Percentiles rank a stretch among this genome's conserved stretches.
Evolutionary conservation across 2,888 invertebrate genomes (phyloP).

Genomic region (Ennomos fuscantarius): DNA sequence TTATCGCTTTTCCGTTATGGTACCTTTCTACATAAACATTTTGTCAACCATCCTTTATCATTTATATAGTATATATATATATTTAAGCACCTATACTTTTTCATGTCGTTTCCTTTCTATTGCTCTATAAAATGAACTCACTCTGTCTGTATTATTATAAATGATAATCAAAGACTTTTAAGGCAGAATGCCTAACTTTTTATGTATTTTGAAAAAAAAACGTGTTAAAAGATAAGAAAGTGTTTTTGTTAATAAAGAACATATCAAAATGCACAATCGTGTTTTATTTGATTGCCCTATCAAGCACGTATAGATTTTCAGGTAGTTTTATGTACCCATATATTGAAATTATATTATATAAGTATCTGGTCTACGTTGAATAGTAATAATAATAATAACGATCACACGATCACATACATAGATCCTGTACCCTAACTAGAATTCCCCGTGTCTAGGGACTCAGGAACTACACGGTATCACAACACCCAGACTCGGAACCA

Average conservation of each 20-base stretch:
- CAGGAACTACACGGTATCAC: too few relatives aligned
- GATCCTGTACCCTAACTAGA: too few relatives aligned
- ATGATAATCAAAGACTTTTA: conserved; percentile 78
- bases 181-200: conserved; percentile 80
- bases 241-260: conserved; percentile 69
- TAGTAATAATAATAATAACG: too few relatives aligned
- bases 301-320: too few relatives aligned
- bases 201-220: conserved; percentile 73
- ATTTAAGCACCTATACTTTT: conserved; percentile 10
- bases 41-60: conserved; percentile 12
- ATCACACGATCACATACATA: too few relatives aligned
- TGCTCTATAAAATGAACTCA: conserved; percentile 77
- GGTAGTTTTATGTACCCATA: too few relatives aligned
- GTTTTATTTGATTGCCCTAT: conserved; percentile 56
- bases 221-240: conserved; percentile 78
- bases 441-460: too few relatives aligned
- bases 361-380: too few relatives aligned
- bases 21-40: conserved; percentile 11
- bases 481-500: too few relatives aligned
- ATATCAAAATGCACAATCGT: conserved; percentile 59
- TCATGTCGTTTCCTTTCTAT: conserved; percentile 41
- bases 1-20: not conserved
- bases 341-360: too few relatives aligned
- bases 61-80: not conserved
- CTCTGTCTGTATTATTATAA: conserved; percentile 72